Evolutionary conservation across 2,888 invertebrate genomes (phyloP), one percentile per base, ranked within the genome.

Genomic region (Belgica antarctica): DNA sequence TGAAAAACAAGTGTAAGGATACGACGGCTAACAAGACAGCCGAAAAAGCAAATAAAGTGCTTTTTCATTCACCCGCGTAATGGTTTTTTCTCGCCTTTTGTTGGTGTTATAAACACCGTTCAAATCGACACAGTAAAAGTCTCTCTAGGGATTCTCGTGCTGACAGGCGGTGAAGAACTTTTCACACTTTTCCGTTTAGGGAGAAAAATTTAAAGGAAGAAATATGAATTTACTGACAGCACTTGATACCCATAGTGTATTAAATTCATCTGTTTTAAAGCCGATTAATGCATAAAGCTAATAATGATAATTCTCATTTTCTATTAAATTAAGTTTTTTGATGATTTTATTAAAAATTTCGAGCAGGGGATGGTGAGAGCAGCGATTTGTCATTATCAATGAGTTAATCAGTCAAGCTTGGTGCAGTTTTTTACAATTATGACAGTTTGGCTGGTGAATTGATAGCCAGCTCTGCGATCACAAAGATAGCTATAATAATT

Each of bases 41-140:
- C 4, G 47, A n/a, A 31, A n/a, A 66, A 68, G 27, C 57, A 68
- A 31, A 57, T 68, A 68, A 68, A 68, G 68, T 68, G 68, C 68
- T 68, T 68, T 66, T 68, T 66, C 57, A 68, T 68, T 68, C 68
- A 68, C 68, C 52, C 68, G 68, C 68, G 52, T 68, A 68, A 68
- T 68, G 57, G 41, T 31, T 41, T 63, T 31, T 46, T 22, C 52
- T 34, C 24, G 31, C 25, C 27, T 22, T 27, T 27, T 59, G 59
- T 59, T 47, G 25, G 46, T 31, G 17, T 34, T 52, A 52, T 52
- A 47, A 66, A 52, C 28, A 57, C 57, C n/a, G 2, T 57, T 7
- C 34, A 12, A 36, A 24, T 22, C 22, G 19, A 62, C 22, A n/a
- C 17, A n/a, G 12, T 15, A 31, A 63, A n/a, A 27, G 52, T 52